phyloP scores from a whole-genome alignment of 2,797 vertebrate genomes.

The Pelochelys cantorii region DNA sequence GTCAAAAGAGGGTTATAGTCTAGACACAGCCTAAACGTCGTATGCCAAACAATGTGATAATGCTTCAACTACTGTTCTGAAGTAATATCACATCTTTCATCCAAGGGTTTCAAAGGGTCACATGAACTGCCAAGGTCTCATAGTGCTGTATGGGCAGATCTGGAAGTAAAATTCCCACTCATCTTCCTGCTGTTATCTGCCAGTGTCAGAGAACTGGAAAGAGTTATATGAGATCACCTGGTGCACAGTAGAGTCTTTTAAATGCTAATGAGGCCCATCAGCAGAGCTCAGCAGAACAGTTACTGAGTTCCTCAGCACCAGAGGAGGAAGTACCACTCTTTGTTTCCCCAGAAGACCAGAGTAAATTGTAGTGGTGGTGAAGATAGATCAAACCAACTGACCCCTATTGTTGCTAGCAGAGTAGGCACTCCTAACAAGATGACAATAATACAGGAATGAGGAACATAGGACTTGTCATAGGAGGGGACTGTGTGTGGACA shows the following conservation, averaged over 20 bases:
- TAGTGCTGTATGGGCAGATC: neutral
- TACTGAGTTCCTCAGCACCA: neutral
- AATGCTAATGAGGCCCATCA: neutral
- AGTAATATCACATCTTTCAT: neutral
- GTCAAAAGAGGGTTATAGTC: too few relatives aligned
- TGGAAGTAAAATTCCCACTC: neutral
- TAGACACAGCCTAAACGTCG: neutral
- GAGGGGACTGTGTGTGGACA: neutral
- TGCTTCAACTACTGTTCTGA: neutral
- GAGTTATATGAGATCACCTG: neutral
- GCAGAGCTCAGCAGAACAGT: neutral
- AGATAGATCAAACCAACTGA: neutral
- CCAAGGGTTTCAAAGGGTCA: neutral
- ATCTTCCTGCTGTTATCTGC: neutral
- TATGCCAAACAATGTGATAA: neutral
- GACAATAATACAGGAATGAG: neutral
- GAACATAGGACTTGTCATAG: neutral
- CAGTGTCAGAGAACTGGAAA: neutral
- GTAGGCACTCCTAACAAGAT: neutral
- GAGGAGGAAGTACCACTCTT: neutral
- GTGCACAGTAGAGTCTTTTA: neutral
- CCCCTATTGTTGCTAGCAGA: neutral
- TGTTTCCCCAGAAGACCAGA: neutral
- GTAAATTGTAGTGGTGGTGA: neutral
- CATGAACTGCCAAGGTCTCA: neutral